Evolutionary conservation across 2,797 vertebrate species (phyloP).

Genomic region (Gephyroberyx darwinii): DNA sequence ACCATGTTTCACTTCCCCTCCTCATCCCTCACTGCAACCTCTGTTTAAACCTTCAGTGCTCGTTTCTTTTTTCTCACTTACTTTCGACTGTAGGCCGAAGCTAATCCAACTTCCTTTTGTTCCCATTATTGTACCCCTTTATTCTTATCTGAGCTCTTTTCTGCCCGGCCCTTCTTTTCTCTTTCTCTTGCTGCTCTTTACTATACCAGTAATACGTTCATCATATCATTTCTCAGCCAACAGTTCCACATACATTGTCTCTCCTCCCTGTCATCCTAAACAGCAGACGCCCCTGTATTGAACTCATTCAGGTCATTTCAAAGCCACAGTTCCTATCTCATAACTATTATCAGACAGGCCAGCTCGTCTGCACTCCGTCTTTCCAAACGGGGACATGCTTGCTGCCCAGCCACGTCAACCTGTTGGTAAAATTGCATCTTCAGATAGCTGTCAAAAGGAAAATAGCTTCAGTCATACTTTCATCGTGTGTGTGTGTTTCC

Average conservation of each 20-base stretch:
- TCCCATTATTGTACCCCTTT: background rate
- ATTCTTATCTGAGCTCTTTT: background rate
- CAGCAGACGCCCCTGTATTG: conserved; percentile 39
- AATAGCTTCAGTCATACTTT: conserved; percentile 2
- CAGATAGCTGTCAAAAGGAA: conserved; percentile 30
- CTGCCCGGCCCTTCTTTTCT: background rate
- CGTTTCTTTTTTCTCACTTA: background rate
- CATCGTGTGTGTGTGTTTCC: background rate
- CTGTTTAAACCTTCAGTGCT: background rate
- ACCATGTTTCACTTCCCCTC: background rate
- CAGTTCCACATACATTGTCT: conserved; percentile 40
- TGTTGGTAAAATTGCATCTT: conserved; percentile 10
- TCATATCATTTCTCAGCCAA: conserved; percentile 14
- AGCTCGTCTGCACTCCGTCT: conserved; percentile 24
- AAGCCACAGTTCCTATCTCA: conserved; percentile 39
- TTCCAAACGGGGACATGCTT: background rate
- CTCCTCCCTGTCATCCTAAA: conserved; percentile 27
- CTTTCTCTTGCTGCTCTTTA: conserved; percentile 7
- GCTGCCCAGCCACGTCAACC: background rate
- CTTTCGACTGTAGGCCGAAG: background rate
- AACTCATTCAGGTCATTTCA: conserved; percentile 45
- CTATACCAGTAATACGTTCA: conserved; percentile 23
- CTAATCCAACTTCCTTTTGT: background rate
- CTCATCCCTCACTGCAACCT: no score
- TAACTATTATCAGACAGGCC: conserved; percentile 50